Percentiles rank a stretch among this genome's conserved stretches.
Conservation (phyloP, 2,888 invertebrate genomes). For the Plagodis pulveraria region DNA sequence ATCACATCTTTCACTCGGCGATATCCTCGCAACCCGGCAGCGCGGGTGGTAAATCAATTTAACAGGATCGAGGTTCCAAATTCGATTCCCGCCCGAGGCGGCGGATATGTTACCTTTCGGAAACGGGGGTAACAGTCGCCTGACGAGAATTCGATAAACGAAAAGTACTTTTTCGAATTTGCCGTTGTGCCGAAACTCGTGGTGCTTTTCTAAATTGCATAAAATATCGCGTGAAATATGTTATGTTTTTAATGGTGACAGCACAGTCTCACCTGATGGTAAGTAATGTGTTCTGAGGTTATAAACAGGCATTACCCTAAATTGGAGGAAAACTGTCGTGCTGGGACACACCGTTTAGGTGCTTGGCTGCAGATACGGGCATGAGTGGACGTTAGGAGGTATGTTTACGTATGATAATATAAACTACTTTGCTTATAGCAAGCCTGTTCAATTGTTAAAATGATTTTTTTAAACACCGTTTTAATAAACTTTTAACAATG, state of each 20-base stretch:
- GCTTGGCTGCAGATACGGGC: no score
- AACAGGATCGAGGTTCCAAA: constrained; percentile 68
- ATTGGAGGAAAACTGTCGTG: no score
- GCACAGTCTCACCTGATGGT: no score
- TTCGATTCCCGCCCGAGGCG: constrained; percentile 74
- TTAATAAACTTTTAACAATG: no score
- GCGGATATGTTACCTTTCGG: constrained; percentile 62
- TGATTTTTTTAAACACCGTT: no score
- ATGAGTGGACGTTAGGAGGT: no score
- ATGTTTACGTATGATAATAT: no score
- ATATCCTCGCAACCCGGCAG: constrained; percentile 56
- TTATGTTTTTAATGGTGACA: not conserved
- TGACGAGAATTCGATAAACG: constrained; percentile 68
- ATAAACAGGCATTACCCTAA: no score
- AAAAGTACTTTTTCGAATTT: constrained; percentile 55
- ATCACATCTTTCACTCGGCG: constrained; percentile 52
- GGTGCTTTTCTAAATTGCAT: constrained; percentile 4
- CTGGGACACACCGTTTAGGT: no score
- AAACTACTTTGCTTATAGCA: no score
- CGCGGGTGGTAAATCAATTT: constrained; percentile 77
- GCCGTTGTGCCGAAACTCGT: constrained; percentile 14
- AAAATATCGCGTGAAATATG: not conserved
- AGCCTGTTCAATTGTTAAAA: no score
- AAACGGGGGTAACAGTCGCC: constrained; percentile 64
- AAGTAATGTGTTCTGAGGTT: no score